phyloP scores from a whole-genome alignment of 2,113 vertebrate species.

The Triplophysa rosa region DNA sequence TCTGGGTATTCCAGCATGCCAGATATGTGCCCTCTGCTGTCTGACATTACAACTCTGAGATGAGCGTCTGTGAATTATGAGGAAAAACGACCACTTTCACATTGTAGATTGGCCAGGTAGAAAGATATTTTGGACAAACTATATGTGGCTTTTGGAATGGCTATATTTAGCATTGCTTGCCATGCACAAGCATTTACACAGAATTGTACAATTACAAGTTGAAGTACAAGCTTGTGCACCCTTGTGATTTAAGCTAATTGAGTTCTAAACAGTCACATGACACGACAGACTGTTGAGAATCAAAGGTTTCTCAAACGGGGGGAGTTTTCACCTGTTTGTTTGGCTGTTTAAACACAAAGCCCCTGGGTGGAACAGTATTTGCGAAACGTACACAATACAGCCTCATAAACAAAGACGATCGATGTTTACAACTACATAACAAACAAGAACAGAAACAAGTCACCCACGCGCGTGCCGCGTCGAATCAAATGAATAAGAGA shows the following conservation, averaged over 20 bases:
- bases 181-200: neutral
- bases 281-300: conserved; percentile 8
- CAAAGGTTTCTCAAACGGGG: conserved; percentile 15
- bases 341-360: conserved; percentile 26
- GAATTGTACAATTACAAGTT: neutral
- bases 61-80: conserved; percentile 21
- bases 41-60: conserved; percentile 17
- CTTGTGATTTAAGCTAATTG: neutral
- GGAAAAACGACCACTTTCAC: conserved; percentile 32
- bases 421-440: conserved; percentile 28
- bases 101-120: conserved; percentile 43
- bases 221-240: neutral
- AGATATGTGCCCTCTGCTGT: conserved; percentile 44
- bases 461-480: neutral
- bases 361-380: conserved; percentile 13
- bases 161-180: neutral
- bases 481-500: conserved; percentile 23
- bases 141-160: conserved; percentile 15
- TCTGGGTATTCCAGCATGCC: neutral
- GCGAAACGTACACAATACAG: conserved; percentile 23
- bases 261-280: neutral
- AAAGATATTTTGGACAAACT: conserved; percentile 29
- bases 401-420: conserved; percentile 42
- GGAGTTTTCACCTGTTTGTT: neutral
- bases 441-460: conserved; percentile 23